Evolutionary conservation across 1,140 invertebrate species (phyloP).

Genomic region (Drusus annulatus): DNA sequence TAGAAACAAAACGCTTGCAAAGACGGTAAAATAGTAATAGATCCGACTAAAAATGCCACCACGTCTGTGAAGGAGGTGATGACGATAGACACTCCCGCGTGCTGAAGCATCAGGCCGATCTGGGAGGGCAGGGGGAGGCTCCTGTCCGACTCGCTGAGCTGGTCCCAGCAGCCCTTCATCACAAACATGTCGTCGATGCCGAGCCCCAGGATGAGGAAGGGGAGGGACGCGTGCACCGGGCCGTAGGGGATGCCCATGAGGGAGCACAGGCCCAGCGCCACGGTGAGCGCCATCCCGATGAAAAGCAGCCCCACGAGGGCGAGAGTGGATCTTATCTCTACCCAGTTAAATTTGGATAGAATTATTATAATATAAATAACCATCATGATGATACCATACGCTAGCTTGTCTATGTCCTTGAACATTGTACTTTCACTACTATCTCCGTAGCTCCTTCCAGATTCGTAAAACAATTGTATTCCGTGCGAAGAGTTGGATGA

Average conservation of each 20-base stretch:
- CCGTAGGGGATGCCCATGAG: constrained; percentile 82
- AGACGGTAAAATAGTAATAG: constrained; percentile 81
- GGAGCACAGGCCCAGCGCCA: constrained; percentile 82
- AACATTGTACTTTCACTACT: constrained; percentile 79
- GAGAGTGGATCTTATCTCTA: constrained; percentile 79
- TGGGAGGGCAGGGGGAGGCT: constrained; percentile 73
- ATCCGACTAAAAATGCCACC: constrained; percentile 83
- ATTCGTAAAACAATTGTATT: constrained; percentile 72
- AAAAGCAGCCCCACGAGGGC: constrained; percentile 79
- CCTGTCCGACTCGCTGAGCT: constrained; percentile 70
- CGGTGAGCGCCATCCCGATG: constrained; percentile 83
- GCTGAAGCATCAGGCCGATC: constrained; percentile 80
- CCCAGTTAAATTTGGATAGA: constrained; percentile 81
- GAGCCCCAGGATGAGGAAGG: constrained; percentile 86
- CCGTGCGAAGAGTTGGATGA: constrained; percentile 65
- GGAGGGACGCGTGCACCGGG: constrained; percentile 86
- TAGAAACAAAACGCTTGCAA: constrained; percentile 84
- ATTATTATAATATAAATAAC: constrained; percentile 82
- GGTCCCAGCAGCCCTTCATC: constrained; percentile 82
- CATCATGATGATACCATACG: constrained; percentile 79
- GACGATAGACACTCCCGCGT: constrained; percentile 87
- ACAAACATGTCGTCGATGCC: constrained; percentile 89
- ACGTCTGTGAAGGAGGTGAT: constrained; percentile 89
- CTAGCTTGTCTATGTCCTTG: constrained; percentile 81
- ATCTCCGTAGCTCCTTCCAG: constrained; percentile 84